A percentile compares a stretch with the other conserved stretches of the same genome.
Conservation (phyloP, 2,888 invertebrate species). For the Plagiodera versicolora region DNA sequence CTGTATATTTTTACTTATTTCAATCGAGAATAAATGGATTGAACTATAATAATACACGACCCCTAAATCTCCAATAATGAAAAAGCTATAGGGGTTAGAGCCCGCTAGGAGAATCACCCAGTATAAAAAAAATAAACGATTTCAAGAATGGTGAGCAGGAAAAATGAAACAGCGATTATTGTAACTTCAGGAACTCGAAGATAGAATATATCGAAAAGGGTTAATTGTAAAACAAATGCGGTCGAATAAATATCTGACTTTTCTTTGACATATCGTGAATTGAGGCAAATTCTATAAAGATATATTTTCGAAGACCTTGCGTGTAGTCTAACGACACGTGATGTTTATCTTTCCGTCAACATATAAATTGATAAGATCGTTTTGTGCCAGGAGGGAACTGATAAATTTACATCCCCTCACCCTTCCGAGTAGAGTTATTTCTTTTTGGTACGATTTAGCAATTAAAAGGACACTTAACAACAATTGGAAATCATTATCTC, state of each 20-base stretch:
- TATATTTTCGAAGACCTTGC: conserved; percentile 9
- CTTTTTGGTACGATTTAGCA: background rate
- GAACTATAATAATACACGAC: too few species aligned
- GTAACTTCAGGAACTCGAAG: too few species aligned
- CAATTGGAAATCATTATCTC: too few species aligned
- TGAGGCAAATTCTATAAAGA: conserved; percentile 7
- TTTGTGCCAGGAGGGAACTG: conserved; percentile 3
- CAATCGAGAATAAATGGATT: too few species aligned
- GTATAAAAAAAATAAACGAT: too few species aligned
- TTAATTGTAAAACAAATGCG: background rate
- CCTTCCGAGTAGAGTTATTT: background rate
- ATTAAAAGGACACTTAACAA: background rate
- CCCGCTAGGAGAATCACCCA: too few species aligned
- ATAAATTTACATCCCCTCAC: background rate
- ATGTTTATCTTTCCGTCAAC: conserved; percentile 19
- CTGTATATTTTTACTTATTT: too few species aligned
- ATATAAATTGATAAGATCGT: conserved; percentile 21
- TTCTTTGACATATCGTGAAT: background rate
- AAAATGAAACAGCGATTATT: too few species aligned
- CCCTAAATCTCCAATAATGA: too few species aligned
- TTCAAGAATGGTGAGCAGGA: too few species aligned
- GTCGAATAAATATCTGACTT: background rate
- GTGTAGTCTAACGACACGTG: conserved; percentile 6
- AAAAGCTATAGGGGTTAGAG: too few species aligned
- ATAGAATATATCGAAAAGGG: background rate